Conservation (phyloP, 2,888 invertebrate species). For the Rhodophaea formosa region DNA sequence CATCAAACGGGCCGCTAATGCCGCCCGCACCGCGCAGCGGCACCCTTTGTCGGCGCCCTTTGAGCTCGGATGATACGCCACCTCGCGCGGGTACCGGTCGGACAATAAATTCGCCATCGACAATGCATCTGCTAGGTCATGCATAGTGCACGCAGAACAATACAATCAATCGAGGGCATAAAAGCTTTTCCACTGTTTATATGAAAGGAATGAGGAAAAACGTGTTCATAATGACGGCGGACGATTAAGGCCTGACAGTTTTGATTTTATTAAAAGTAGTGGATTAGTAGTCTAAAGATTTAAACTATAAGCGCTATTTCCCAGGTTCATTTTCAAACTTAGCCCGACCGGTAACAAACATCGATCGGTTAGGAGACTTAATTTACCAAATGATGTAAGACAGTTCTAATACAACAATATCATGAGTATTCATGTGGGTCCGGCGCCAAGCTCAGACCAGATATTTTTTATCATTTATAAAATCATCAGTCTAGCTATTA, state of each 20-base stretch:
- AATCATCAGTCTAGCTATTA: too few species aligned
- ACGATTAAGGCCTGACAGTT: not conserved
- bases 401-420: too few species aligned
- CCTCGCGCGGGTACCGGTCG: constrained; percentile 37
- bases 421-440: too few species aligned
- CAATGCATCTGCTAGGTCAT: constrained; percentile 21
- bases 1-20: constrained; percentile 76
- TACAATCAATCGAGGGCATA: constrained; percentile 11
- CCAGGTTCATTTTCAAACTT: too few species aligned
- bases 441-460: too few species aligned
- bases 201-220: not conserved
- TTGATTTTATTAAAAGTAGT: not conserved
- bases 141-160: constrained; percentile 14
- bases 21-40: constrained; percentile 72
- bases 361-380: too few species aligned
- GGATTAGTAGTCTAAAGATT: too few species aligned
- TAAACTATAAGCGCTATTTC: too few species aligned
- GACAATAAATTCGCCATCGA: constrained; percentile 31
- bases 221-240: not conserved
- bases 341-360: too few species aligned
- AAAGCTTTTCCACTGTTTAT: constrained; percentile 10
- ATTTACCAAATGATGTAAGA: too few species aligned
- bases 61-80: constrained; percentile 68
- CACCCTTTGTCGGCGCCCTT: constrained; percentile 78
- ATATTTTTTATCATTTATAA: too few species aligned